phyloP scores from a whole-genome alignment of 2,113 vertebrate species.

The Jacana jacana region DNA sequence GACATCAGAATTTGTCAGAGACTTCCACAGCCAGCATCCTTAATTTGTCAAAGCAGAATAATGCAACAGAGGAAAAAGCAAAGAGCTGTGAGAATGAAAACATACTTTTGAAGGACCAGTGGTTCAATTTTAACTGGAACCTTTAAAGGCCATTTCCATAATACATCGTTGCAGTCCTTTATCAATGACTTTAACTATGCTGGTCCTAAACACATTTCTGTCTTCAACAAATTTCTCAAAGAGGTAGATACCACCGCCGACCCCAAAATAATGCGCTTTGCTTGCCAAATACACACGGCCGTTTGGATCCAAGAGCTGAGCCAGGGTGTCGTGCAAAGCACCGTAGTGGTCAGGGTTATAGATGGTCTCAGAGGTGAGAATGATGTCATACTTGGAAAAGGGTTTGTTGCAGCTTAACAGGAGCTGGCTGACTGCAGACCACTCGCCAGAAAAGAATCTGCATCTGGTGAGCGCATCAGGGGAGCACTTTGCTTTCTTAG shows the following conservation, averaged over 20 bases:
- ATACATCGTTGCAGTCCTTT: constrained; percentile 88
- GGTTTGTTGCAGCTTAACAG: constrained; percentile 63
- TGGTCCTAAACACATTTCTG: constrained; percentile 77
- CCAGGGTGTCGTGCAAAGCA: constrained; percentile 81
- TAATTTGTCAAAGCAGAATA: neutral
- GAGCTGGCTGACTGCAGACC: constrained; percentile 83
- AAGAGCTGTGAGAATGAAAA: neutral
- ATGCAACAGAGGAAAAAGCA: neutral
- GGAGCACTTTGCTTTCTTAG: constrained; percentile 41
- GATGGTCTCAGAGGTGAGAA: constrained; percentile 94
- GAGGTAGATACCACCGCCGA: constrained; percentile 87
- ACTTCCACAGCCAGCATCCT: neutral
- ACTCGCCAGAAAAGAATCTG: constrained; percentile 91
- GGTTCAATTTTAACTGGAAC: constrained; percentile 5
- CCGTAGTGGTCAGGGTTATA: constrained; percentile 89
- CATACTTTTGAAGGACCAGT: neutral
- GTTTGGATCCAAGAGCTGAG: constrained; percentile 73
- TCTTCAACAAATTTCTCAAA: constrained; percentile 85
- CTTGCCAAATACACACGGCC: constrained; percentile 88
- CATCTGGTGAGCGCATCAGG: constrained; percentile 67
- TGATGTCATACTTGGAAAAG: constrained; percentile 84
- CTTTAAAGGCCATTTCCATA: constrained; percentile 83
- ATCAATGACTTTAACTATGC: constrained; percentile 77
- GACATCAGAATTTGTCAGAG: neutral
- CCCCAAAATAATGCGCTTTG: constrained; percentile 95